Evolutionary conservation across 1,140 invertebrate species (phyloP), one percentile per base, ranked within the genome.

Genomic region (Rhagoletis pomonella): DNA sequence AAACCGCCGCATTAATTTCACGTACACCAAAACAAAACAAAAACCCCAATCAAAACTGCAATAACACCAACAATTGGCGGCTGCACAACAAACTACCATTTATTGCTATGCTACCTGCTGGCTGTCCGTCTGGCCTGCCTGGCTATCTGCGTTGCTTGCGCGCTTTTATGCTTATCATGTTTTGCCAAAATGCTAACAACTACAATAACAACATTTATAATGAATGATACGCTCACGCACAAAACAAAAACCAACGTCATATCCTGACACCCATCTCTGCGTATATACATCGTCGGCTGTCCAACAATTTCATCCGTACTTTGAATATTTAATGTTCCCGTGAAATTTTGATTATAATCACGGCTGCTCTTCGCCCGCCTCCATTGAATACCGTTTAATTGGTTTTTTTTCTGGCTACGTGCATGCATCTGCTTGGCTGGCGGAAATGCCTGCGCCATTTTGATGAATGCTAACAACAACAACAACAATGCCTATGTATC

Each of bases 111-210:
- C 29, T 62, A 42, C 84, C 44, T 81, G 47, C 73, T 81, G 73
- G 44, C 44, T 19, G 44, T 86, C 50, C 50, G 59, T 14, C 50
- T 50, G 17, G 59, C 12, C 50, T 67, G 62, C 14, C 60, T 42
- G 14, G 14, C 39, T 85, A 47, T n/a, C 44, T 44, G 86, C 14
- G 44, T 42, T 67, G 9, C 29, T 86, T 12, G 47, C 17, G 47
- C 69, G 14, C 44, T n/a, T 55, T 81, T 81, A 42, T 17, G 42
- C 14, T 55, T 69, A 47, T 58, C n/a, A 14, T 14, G n/a, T 55
- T 55, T 81, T 50, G n/a, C 39, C 50, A 81, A 77, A 81, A 81
- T 81, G 47, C n/a, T 81, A 81, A 81, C 73, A n/a, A 81, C 73
- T 19, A 50, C 73, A 81, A 81, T 55, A 81, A n/a, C 17, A 81